A percentile compares a stretch with the other conserved stretches of the same genome.
Conservation (phyloP, 2,797 vertebrate species). For the Lateolabrax maculatus region DNA sequence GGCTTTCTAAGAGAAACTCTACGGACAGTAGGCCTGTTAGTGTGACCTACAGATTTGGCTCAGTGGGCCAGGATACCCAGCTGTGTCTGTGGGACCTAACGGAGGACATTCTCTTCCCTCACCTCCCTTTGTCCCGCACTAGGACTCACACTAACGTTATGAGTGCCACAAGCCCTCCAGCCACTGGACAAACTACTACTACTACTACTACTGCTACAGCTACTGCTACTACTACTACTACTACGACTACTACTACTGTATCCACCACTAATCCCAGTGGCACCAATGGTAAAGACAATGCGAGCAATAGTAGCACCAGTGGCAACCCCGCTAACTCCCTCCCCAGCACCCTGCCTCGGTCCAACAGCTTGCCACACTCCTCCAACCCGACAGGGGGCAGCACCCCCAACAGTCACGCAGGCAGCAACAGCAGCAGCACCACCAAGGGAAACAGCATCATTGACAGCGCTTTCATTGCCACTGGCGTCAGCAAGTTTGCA, state of each 20-base stretch:
- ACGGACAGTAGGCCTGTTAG: constrained; percentile 95
- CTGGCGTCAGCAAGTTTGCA: constrained; percentile 96
- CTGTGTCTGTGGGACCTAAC: constrained; percentile 99
- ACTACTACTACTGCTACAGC: constrained; percentile 25
- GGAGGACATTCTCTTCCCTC: constrained; percentile 98
- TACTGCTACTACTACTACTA: constrained; percentile 20
- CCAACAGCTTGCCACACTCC: constrained; percentile 97
- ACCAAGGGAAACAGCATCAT: constrained; percentile 88
- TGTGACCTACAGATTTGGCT: constrained; percentile 94
- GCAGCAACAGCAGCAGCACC: constrained; percentile 87
- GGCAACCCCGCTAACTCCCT: constrained; percentile 89
- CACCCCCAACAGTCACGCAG: constrained; percentile 92
- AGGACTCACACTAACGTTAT: constrained; percentile 99
- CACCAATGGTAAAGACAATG: constrained; percentile 87
- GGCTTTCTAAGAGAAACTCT: constrained; percentile 97
- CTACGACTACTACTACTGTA: constrained; percentile 47
- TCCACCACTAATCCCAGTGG: constrained; percentile 69
- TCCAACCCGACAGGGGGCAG: constrained; percentile 87
- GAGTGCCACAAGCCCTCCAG: constrained; percentile 93
- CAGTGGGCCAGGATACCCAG: constrained; percentile 98
- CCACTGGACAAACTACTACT: constrained; percentile 69
- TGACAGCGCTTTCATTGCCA: constrained; percentile 91
- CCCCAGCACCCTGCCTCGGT: constrained; percentile 92
- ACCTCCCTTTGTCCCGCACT: constrained; percentile 96
- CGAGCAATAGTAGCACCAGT: constrained; percentile 75